phyloP scores from a whole-genome alignment of 2,797 vertebrate genomes.

The Sylvilagus floridanus region DNA sequence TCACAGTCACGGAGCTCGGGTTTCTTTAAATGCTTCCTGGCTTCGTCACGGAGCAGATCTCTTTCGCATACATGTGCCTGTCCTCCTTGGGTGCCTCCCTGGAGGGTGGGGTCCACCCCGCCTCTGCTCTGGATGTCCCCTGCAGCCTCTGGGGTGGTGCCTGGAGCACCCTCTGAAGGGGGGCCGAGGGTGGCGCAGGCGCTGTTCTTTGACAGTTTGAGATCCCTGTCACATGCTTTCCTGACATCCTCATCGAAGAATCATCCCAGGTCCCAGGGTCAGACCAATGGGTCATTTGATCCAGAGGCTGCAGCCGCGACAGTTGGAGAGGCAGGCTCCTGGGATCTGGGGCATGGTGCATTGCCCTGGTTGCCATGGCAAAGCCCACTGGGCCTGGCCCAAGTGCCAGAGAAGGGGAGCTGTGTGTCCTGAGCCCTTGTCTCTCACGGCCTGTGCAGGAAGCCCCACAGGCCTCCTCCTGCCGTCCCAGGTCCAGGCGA shows the following conservation, averaged over 20 bases:
- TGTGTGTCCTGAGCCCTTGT: background rate
- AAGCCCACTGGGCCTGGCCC: background rate
- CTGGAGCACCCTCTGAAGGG: background rate
- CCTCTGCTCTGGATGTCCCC: slow-evolving; percentile 17
- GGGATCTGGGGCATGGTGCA: background rate
- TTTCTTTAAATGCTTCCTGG: background rate
- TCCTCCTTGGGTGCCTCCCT: background rate
- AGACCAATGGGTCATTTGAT: slow-evolving; percentile 60
- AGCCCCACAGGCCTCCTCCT: background rate
- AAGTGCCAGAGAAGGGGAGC: background rate
- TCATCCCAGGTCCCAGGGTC: slow-evolving; percentile 59
- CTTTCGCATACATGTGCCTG: background rate
- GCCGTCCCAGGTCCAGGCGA: background rate
- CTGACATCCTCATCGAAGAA: slow-evolving; percentile 31
- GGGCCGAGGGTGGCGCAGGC: background rate
- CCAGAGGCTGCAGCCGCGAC: background rate
- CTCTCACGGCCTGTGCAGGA: background rate
- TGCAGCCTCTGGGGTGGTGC: background rate
- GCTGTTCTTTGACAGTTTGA: background rate
- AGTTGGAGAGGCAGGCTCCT: background rate
- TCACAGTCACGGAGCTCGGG: background rate
- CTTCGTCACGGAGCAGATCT: background rate
- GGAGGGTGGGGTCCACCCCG: background rate
- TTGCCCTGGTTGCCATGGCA: slow-evolving; percentile 1
- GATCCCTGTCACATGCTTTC: slow-evolving; percentile 8